A percentile compares a stretch with the other conserved stretches of the same genome.
phyloP scores from a whole-genome alignment of 2,888 invertebrate genomes.

The Macaria notata region DNA sequence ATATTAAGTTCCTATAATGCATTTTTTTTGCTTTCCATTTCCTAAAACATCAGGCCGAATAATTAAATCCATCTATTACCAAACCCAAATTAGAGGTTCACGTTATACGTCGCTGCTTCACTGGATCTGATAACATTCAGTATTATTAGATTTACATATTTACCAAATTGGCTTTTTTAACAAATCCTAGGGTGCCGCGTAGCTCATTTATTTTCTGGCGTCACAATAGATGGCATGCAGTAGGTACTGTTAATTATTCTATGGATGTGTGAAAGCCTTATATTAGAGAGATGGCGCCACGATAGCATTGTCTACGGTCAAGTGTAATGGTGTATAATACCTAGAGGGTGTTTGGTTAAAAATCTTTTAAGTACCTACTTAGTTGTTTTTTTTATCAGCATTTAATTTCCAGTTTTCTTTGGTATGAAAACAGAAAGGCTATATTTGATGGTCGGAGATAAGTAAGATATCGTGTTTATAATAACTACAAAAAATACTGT shows the following conservation, averaged over 20 bases:
- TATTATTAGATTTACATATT: constrained; percentile 53
- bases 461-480: too few relatives aligned
- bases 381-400: too few relatives aligned
- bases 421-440: too few relatives aligned
- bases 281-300: constrained; percentile 37
- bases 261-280: constrained; percentile 25
- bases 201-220: constrained; percentile 29
- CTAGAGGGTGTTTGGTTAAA: too few relatives aligned
- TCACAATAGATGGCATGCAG: constrained; percentile 29
- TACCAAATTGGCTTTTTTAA: constrained; percentile 40
- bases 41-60: too few relatives aligned
- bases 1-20: too few relatives aligned
- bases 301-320: constrained; percentile 38
- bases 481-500: too few relatives aligned
- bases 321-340: constrained; percentile 13
- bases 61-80: constrained; percentile 12
- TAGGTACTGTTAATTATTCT: too few relatives aligned
- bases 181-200: constrained; percentile 21
- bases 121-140: constrained; percentile 57
- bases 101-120: constrained; percentile 48
- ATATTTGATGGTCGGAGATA: too few relatives aligned
- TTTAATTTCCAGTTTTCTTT: too few relatives aligned
- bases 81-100: constrained; percentile 34
- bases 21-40: too few relatives aligned
- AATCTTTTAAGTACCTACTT: too few relatives aligned